Base-by-base conservation (phyloP, 2,113 vertebrate genomes). In the Edolisoma coerulescens region DNA sequence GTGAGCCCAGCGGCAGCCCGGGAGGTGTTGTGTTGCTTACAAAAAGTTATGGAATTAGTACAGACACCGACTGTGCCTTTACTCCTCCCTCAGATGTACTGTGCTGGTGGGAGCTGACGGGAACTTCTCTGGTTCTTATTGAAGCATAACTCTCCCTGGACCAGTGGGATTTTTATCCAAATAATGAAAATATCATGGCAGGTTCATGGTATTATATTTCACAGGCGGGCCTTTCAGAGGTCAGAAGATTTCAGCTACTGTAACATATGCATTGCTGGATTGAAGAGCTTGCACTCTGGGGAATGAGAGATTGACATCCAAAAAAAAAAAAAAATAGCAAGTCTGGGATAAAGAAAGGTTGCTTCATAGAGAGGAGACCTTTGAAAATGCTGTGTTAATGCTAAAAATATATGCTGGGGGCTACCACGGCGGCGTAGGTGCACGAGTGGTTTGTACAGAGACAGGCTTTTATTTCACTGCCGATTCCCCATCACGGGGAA, bases 311-410 rank as follows among this genome's bases (percentile, higher is more conserved):
- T 22, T 84, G 88, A 73, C 54, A 67, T 73, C 53, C 39, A 9
- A 26, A 45, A 13, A 47, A 54, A n/a, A 12, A 32, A 61, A 63
- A 39, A 69, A 59, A 37, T 4, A 9, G 4, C n/a, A 6, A 3
- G 8, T 52, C 45, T 78, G 63, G 24, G 45, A 73, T 68, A 85
- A 75, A 70, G 61, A 63, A 83, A 94, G 86, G 37, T 76, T 81
- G 24, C 53, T 68, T 95, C 52, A 69, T 7, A 64, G 91, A 96
- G 27, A 95, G 42, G 37, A 37, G 26, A 87, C 57, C 44, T 95
- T 95, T 93, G 60, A 69, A 95, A 93, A 76, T 27, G 33, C 65
- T 96, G 22, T 67, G 22, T 92, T 95, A 97, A 78, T 91, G 37
- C 61, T 81, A 87, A 94, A 87, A 85, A 87, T 87, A 90, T 77